Conservation (phyloP, 2,797 vertebrate genomes). For the Gobio occitaniae region DNA sequence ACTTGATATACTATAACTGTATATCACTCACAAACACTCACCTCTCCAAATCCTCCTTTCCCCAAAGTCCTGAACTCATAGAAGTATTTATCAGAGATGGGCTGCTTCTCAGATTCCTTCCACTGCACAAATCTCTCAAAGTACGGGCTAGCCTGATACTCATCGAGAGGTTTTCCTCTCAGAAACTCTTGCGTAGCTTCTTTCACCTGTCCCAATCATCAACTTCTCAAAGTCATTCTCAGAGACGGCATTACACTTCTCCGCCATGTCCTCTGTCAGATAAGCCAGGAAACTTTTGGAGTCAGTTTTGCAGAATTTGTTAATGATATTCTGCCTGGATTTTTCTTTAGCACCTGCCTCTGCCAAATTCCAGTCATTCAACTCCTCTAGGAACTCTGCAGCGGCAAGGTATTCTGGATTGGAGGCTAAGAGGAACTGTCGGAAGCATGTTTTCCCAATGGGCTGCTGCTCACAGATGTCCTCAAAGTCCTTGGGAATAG, state of each 20-base stretch:
- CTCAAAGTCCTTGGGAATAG: conserved; percentile 72
- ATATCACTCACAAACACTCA: conserved; percentile 67
- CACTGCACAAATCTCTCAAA: conserved; percentile 87
- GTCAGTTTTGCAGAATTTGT: conserved; percentile 75
- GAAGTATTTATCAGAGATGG: conserved; percentile 84
- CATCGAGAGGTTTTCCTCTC: conserved; percentile 81
- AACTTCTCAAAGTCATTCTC: conserved; percentile 72
- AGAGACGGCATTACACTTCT: conserved; percentile 72
- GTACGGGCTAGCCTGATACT: conserved; percentile 82
- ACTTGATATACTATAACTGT: background rate
- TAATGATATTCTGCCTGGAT: conserved; percentile 73
- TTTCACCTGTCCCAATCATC: conserved; percentile 69
- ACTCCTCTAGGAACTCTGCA: conserved; percentile 81
- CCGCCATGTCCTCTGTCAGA: conserved; percentile 74
- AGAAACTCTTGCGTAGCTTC: conserved; percentile 80
- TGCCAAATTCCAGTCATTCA: conserved; percentile 80
- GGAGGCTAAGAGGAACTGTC: conserved; percentile 79
- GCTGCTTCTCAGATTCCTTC: conserved; percentile 87
- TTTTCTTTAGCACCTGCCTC: conserved; percentile 74
- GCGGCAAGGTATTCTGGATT: conserved; percentile 73
- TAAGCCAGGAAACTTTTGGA: conserved; percentile 75
- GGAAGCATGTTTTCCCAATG: conserved; percentile 85
- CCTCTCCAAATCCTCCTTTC: conserved; percentile 92
- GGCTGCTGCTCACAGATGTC: conserved; percentile 88
- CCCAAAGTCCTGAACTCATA: conserved; percentile 87